Conservation (phyloP, 2,113 vertebrate species). For the Etheostoma spectabile region DNA sequence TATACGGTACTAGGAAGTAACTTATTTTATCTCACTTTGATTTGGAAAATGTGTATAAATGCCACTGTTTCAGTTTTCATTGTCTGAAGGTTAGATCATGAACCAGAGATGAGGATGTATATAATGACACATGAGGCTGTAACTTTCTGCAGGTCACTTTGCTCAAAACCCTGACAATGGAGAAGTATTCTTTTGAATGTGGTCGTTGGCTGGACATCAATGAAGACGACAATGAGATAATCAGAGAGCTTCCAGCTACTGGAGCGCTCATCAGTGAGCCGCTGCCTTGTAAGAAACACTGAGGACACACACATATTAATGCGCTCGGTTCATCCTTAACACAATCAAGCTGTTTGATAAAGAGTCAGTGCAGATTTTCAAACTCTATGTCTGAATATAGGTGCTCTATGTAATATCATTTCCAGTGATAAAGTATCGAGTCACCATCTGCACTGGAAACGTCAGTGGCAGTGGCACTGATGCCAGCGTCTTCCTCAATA, state of each 20-base stretch:
- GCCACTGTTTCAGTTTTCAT: neutral
- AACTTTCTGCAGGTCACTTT: slow-evolving; percentile 87
- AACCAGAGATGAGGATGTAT: neutral
- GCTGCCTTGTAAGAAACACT: slow-evolving; percentile 85
- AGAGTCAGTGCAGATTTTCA: neutral
- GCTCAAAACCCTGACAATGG: slow-evolving; percentile 92
- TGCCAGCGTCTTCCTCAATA: slow-evolving; percentile 92
- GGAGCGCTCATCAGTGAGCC: slow-evolving; percentile 88
- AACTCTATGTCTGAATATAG: neutral
- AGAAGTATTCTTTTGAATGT: slow-evolving; percentile 94
- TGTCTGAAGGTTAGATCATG: neutral
- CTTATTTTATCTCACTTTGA: neutral
- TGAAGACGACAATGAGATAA: slow-evolving; percentile 95
- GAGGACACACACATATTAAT: neutral
- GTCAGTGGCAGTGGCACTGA: slow-evolving; percentile 92
- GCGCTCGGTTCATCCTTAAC: neutral
- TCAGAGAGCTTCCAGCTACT: slow-evolving; percentile 91
- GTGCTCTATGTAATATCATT: neutral
- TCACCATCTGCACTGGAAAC: slow-evolving; percentile 92
- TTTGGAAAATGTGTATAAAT: neutral
- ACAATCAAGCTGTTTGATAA: neutral
- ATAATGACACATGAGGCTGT: neutral
- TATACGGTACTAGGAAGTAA: neutral
- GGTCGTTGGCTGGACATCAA: slow-evolving; percentile 96
- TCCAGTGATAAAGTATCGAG: slow-evolving; percentile 92